A percentile compares a stretch with the other conserved stretches of the same genome.
Evolutionary conservation across 2,888 invertebrate species (phyloP).

Genomic region (Xanthorhoe designata): DNA sequence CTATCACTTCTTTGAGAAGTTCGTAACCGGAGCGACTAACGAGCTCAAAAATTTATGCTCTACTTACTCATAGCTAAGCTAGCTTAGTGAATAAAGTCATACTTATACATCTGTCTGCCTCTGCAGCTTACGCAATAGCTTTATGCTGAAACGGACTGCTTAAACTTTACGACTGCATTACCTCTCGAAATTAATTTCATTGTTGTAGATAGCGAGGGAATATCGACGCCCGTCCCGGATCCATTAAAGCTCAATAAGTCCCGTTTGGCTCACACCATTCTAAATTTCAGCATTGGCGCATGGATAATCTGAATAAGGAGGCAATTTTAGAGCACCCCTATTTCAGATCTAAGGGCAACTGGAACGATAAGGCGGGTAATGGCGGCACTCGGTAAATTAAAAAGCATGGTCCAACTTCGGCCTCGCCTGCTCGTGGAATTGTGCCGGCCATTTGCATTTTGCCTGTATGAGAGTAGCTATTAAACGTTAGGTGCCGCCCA

Average conservation of each 20-base stretch:
- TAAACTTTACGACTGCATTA: constrained; percentile 37
- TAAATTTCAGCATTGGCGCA: constrained; percentile 62
- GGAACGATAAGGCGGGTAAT: constrained; percentile 68
- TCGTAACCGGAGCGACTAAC: constrained; percentile 20
- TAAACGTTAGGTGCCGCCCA: constrained; percentile 45
- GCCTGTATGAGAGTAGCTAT: constrained; percentile 55
- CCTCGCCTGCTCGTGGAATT: constrained; percentile 56
- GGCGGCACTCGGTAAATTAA: constrained; percentile 75
- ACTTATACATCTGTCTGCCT: constrained; percentile 17
- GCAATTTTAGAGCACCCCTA: constrained; percentile 67
- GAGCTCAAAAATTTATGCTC: constrained; percentile 32
- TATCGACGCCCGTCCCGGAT: constrained; percentile 51
- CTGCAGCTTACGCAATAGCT: constrained; percentile 19
- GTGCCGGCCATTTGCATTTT: constrained; percentile 66
- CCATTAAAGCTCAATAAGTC: constrained; percentile 68
- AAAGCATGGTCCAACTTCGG: constrained; percentile 65
- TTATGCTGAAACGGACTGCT: constrained; percentile 25
- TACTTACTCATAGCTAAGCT: constrained; percentile 26
- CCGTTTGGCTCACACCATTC: constrained; percentile 60
- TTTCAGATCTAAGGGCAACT: constrained; percentile 67
- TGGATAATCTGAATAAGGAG: constrained; percentile 70
- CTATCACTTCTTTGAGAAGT: constrained; percentile 29
- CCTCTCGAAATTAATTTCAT: constrained; percentile 61
- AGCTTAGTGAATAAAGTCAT: constrained; percentile 19
- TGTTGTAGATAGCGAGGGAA: constrained; percentile 63